These are phyloP conservation scores for Bimastos eiseni DNA, from an alignment of 2,888 invertebrate species.

Conservation along the genomic window DNA sequence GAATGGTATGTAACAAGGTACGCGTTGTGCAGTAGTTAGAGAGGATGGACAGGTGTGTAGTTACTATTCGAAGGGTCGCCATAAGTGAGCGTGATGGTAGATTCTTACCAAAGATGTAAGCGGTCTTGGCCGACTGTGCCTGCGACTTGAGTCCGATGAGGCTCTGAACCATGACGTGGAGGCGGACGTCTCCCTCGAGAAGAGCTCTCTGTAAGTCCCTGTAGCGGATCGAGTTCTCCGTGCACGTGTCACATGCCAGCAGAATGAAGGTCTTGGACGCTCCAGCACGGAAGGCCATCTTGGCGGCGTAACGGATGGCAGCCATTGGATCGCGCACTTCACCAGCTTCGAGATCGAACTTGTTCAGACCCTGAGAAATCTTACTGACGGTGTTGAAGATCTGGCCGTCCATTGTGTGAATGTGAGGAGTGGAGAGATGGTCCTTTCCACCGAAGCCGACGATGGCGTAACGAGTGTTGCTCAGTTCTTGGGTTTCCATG, in stretches of 20 bases:
- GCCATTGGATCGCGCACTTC: constrained; percentile 57
- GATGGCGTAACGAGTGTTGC: constrained; percentile 71
- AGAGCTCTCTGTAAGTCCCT: constrained; percentile 40
- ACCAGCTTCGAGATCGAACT: constrained; percentile 38
- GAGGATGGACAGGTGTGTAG: neutral
- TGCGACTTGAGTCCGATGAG: constrained; percentile 39
- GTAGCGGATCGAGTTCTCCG: constrained; percentile 53
- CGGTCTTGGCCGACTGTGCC: constrained; percentile 35
- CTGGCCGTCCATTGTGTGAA: constrained; percentile 68
- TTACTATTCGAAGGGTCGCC: neutral
- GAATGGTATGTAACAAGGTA: neutral
- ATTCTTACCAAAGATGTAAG: constrained; percentile 44
- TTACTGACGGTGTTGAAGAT: constrained; percentile 48
- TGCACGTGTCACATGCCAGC: constrained; percentile 78
- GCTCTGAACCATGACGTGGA: constrained; percentile 41
- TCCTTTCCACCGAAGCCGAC: constrained; percentile 75
- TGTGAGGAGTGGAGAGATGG: constrained; percentile 69
- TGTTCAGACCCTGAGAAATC: constrained; percentile 35
- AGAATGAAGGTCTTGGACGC: constrained; percentile 81
- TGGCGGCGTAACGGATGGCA: constrained; percentile 70
- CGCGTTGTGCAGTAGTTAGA: neutral
- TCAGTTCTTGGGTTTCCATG: constrained; percentile 50
- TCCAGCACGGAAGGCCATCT: constrained; percentile 75
- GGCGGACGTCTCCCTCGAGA: constrained; percentile 37
- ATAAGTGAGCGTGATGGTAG: neutral